These are phyloP conservation scores for Himantopus leucocephalus DNA, from an alignment of 2,113 vertebrate species.

Conservation along the genomic window DNA sequence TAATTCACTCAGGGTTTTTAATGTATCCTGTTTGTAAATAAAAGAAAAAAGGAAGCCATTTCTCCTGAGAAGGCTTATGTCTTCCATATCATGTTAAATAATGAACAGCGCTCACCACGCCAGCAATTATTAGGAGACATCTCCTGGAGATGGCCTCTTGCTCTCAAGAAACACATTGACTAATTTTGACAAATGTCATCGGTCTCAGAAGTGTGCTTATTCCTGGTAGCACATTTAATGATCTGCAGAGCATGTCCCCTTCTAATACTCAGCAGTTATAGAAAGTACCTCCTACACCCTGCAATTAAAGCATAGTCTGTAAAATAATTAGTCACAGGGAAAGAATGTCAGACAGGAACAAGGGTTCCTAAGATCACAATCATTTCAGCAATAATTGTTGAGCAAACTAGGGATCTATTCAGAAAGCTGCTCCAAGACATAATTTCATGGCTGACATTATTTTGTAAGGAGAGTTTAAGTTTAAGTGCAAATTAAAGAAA, in stretches of 20 bases:
- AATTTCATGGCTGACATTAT: slow-evolving; percentile 1
- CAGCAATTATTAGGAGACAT: slow-evolving; percentile 52
- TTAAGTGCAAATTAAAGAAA: slow-evolving; percentile 8
- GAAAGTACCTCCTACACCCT: slow-evolving; percentile 66
- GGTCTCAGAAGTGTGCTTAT: slow-evolving; percentile 52
- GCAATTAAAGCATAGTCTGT: slow-evolving; percentile 66
- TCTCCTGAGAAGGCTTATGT: slow-evolving; percentile 55
- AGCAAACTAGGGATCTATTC: slow-evolving; percentile 30
- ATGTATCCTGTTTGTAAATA: slow-evolving; percentile 65
- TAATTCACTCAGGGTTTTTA: slow-evolving; percentile 54
- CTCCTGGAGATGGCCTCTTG: slow-evolving; percentile 57
- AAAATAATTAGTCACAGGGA: slow-evolving; percentile 72
- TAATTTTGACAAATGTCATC: slow-evolving; percentile 67
- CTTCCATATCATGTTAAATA: slow-evolving; percentile 68
- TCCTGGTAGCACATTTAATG: slow-evolving; percentile 66
- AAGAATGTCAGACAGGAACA: slow-evolving; percentile 54
- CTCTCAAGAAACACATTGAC: slow-evolving; percentile 46
- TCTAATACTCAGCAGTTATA: slow-evolving; percentile 47
- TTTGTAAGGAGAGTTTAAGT: background rate
- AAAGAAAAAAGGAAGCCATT: slow-evolving; percentile 3
- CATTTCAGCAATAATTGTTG: slow-evolving; percentile 57
- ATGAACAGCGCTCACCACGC: slow-evolving; percentile 75
- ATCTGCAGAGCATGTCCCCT: slow-evolving; percentile 63
- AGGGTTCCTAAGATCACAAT: slow-evolving; percentile 51
- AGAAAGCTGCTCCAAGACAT: slow-evolving; percentile 25